Evolutionary conservation across 2,113 vertebrate genomes (phyloP), one percentile per base, ranked within the genome.

Genomic region (Psammodynastes pulverulentus): DNA sequence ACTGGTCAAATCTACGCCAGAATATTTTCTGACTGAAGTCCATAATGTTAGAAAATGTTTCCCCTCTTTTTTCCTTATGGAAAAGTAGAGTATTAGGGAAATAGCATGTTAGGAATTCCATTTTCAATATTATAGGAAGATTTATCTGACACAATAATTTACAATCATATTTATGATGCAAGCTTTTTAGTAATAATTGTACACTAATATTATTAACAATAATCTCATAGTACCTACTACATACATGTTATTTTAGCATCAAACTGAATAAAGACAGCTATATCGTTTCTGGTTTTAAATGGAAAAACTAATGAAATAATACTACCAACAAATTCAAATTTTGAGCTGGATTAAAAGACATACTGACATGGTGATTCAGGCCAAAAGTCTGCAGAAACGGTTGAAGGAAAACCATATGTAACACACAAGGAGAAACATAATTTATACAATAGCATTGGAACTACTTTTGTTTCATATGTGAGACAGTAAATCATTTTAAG

Each of bases 401-500:
- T 45, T 89, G 51, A 54, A 89, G 52, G 43, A 89, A 53, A 92
- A 58, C 67, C 67, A 58, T 89, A 72, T 89, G 48, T 23, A 58
- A 86, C 24, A 12, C 21, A 72, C 8, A 93, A 94, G 93, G 89
- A 0, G 6, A 91, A 24, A 87, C 26, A n/a, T 67, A 49, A n/a
- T 89, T 93, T 95, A 86, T 67, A 49, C 45, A 93, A 94, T 9
- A 17, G 92, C 34, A 3, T 89, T 48, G 12, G 23, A 92, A 92
- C 53, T 34, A 72, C 90, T n/a, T 46, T 72, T 92, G 92, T 17
- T 93, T 8, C 62, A 89, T 23, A 15, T 39, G 84, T 9, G 88
- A 94, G 94, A 19, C 93, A 86, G 92, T 94, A 95, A 94, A 94
- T 91, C 54, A 87, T 94, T 92, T 91, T 84, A 89, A 95, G 93